A percentile compares a stretch with the other conserved stretches of the same genome.
Conservation (phyloP, 2,113 vertebrate genomes). For the Macaca nemestrina region DNA sequence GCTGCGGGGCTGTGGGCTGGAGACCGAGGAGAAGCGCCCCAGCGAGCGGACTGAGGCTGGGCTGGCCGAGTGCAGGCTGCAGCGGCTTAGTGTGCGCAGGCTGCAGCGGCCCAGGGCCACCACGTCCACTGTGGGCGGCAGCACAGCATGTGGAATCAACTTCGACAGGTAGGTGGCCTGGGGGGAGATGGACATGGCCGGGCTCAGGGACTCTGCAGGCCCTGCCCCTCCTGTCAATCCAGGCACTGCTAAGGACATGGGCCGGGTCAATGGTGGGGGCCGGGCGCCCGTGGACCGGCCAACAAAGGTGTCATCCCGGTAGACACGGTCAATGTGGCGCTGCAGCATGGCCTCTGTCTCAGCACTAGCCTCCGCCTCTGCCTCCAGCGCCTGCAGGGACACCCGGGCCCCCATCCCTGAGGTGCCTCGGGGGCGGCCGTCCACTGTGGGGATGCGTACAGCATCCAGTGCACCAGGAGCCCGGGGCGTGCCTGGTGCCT, state of each 20-base stretch:
- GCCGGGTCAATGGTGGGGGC: slow-evolving; percentile 84
- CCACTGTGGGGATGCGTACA: slow-evolving; percentile 90
- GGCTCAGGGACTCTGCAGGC: slow-evolving; percentile 90
- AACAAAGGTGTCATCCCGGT: slow-evolving; percentile 87
- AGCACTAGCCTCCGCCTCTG: slow-evolving; percentile 66
- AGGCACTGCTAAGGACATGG: slow-evolving; percentile 94
- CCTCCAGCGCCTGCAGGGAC: slow-evolving; percentile 84
- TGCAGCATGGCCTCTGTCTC: slow-evolving; percentile 81
- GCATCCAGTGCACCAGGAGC: slow-evolving; percentile 65
- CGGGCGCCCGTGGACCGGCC: slow-evolving; percentile 83
- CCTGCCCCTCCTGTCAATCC: slow-evolving; percentile 87
- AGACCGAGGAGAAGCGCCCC: slow-evolving; percentile 80
- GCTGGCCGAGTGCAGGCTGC: slow-evolving; percentile 90
- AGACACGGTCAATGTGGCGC: slow-evolving; percentile 87
- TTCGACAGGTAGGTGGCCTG: slow-evolving; percentile 97
- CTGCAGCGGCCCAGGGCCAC: slow-evolving; percentile 91
- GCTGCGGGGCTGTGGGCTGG: slow-evolving; percentile 81
- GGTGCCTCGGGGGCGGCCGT: slow-evolving; percentile 83
- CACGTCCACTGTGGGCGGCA: slow-evolving; percentile 94
- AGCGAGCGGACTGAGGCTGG: slow-evolving; percentile 88
- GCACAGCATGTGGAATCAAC: slow-evolving; percentile 96
- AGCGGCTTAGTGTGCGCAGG: slow-evolving; percentile 91
- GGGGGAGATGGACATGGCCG: slow-evolving; percentile 96
- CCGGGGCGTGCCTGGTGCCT: slow-evolving; percentile 53
- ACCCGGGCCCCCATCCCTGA: slow-evolving; percentile 82